Base-by-base conservation (phyloP, 30 jellyfish, hydroid and myxozoan species). In the Aurelia sp. region DNA sequence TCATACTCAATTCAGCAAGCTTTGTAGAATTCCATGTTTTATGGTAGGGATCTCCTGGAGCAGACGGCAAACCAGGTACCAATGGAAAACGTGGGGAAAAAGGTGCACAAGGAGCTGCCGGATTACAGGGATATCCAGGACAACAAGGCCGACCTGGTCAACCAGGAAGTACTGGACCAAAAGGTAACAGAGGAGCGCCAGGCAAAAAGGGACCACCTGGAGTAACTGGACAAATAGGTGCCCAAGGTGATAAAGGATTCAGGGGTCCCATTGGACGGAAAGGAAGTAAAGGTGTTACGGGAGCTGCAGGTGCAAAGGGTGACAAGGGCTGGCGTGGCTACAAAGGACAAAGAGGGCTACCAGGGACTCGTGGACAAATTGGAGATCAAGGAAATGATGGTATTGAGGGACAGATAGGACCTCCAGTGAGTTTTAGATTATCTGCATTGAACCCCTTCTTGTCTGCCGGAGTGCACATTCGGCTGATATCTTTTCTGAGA, bases 301-400 rank as follows among this genome's bases (percentile, higher is more conserved):
- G 98, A 13, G 78, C 70, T 19, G 62, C 5, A 53, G 99, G 99
- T 31, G 90, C 91, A 51, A 89, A 89, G 58, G 99, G 99, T 21
- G 85, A 73, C 74, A 88, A 76, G 59, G 99, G 99, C 71, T 88
- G 97, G 88, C 88, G 83, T 30, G 99, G 99, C n/a, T 86, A 66
- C 71, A 86, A 76, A 77, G 95, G 89, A 47, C 94, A 88, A 23
- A 88, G 96, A 12, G 99, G 99, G 22, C 92, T 21, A 13, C 61
- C 78, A 11, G 99, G 99, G 8, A 59, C 19, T 55, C 41, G 84
- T 12, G 89, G 89, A 20, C 81, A 73, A 71, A 78, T 76, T 67
- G 95, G 89, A 6, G 95, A 75, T 11, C 85, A 74, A 31, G 89
- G 95, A 11, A 53, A 86, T 41, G 95, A 86, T 22, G 95, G 89